Conservation (phyloP, 2,888 invertebrate genomes). For the Conistra vaccinii region DNA sequence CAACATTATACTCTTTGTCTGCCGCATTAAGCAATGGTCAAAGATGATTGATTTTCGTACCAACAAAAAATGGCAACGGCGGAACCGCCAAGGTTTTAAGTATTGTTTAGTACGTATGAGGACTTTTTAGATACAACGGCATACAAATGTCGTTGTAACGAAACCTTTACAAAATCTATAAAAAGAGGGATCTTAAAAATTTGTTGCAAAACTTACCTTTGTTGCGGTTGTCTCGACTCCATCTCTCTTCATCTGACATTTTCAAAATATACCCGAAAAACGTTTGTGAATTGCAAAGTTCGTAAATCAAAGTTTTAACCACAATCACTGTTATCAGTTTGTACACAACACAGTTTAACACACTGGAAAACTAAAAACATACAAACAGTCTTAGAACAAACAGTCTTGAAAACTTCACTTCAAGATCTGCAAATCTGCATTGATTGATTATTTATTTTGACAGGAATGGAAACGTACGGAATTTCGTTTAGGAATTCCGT, state of each 20-base stretch:
- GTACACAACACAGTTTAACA: background rate
- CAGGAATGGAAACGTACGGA: too few species aligned
- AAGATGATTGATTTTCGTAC: slow-evolving; percentile 18
- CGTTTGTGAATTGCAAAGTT: background rate
- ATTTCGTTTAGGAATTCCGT: too few species aligned
- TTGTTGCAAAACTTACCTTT: slow-evolving; percentile 28
- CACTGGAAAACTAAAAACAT: background rate
- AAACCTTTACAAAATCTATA: background rate
- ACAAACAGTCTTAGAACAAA: too few species aligned
- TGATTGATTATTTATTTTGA: background rate
- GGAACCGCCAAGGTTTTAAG: background rate
- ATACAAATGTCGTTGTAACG: background rate
- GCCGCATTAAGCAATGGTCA: background rate
- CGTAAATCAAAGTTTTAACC: background rate
- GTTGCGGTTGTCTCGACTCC: slow-evolving; percentile 44
- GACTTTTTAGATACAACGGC: background rate
- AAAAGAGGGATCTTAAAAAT: too few species aligned
- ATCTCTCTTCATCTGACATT: slow-evolving; percentile 55
- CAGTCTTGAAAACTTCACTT: background rate
- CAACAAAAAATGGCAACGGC: background rate
- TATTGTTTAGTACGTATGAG: background rate
- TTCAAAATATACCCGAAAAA: slow-evolving; percentile 10
- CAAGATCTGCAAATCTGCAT: background rate
- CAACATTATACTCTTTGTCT: too few species aligned
- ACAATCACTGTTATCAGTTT: background rate